Evolutionary conservation across 2,797 vertebrate genomes (phyloP).

Genomic region (Cirrhinus molitorella): DNA sequence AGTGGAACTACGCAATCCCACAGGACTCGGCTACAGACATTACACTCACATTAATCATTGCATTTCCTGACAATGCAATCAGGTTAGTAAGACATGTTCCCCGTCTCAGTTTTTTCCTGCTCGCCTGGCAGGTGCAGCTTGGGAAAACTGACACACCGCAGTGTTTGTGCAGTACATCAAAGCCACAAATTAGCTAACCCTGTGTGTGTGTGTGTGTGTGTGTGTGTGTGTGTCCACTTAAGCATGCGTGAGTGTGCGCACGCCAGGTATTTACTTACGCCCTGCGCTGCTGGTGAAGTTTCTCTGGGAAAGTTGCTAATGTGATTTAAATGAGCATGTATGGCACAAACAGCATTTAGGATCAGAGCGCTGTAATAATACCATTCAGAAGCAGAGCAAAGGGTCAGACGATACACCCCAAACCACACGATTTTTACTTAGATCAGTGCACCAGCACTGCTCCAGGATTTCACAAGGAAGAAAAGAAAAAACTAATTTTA

Average conservation of each 20-base stretch:
- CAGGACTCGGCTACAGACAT: constrained; percentile 25
- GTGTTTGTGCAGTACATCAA: constrained; percentile 46
- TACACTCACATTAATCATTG: constrained; percentile 54
- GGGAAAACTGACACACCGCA: constrained; percentile 31
- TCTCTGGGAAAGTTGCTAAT: constrained; percentile 54
- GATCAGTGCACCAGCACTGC: constrained; percentile 49
- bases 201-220: not conserved
- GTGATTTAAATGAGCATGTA: constrained; percentile 68
- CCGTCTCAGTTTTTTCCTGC: constrained; percentile 14
- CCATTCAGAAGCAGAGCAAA: constrained; percentile 35
- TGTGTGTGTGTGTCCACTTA: constrained; percentile 2
- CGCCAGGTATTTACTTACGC: constrained; percentile 65
- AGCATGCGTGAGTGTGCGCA: constrained; percentile 41
- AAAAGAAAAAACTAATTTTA: constrained; percentile 19
- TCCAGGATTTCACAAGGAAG: constrained; percentile 36
- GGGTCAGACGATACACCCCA: constrained; percentile 47
- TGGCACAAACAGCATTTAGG: constrained; percentile 64
- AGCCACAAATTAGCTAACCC: not conserved
- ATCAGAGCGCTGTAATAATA: constrained; percentile 52
- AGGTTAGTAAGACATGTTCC: constrained; percentile 41
- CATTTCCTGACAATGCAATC: constrained; percentile 59
- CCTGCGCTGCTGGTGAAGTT: constrained; percentile 59
- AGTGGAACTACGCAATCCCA: constrained; percentile 31
- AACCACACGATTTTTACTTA: constrained; percentile 70
- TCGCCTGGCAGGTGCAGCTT: constrained; percentile 46